Evolutionary conservation across 2,888 invertebrate species (phyloP).

Genomic region (Drosophila neoperkinsi): DNA sequence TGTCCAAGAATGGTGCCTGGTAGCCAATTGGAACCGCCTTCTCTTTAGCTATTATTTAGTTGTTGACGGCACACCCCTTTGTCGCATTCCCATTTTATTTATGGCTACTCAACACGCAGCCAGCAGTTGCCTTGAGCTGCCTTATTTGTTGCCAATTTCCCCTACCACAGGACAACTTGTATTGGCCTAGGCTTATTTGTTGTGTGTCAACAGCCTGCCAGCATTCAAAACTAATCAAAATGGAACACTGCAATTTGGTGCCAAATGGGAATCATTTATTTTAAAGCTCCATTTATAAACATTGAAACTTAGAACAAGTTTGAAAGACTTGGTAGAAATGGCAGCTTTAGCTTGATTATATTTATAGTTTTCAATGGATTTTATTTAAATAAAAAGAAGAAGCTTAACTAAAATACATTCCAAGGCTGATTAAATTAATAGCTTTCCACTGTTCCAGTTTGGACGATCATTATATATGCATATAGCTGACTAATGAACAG

Average conservation of each 20-base stretch:
- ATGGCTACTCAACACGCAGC: constrained; percentile 47
- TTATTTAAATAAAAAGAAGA: background rate
- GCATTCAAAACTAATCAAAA: constrained; percentile 1
- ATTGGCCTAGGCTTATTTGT: constrained; percentile 1
- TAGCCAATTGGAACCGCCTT: constrained; percentile 35
- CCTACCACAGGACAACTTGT: background rate
- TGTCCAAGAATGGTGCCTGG: constrained; percentile 39
- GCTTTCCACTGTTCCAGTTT: background rate
- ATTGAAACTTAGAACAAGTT: background rate
- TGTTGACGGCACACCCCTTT: constrained; percentile 38
- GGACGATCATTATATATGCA: background rate
- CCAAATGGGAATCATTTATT: background rate
- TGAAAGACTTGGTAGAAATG: background rate
- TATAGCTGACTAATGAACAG: constrained; percentile 9
- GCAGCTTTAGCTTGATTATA: background rate
- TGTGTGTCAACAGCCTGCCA: background rate
- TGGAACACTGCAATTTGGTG: background rate
- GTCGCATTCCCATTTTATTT: constrained; percentile 46
- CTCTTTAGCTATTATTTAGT: background rate
- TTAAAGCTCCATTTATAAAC: background rate
- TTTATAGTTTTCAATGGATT: background rate
- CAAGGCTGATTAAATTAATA: background rate
- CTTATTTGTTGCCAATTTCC: background rate
- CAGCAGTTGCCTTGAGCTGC: constrained; percentile 18
- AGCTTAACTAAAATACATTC: background rate